These are phyloP conservation scores for Zosterops lateralis DNA, from an alignment of 2,113 vertebrate species.

Conservation along the genomic window DNA sequence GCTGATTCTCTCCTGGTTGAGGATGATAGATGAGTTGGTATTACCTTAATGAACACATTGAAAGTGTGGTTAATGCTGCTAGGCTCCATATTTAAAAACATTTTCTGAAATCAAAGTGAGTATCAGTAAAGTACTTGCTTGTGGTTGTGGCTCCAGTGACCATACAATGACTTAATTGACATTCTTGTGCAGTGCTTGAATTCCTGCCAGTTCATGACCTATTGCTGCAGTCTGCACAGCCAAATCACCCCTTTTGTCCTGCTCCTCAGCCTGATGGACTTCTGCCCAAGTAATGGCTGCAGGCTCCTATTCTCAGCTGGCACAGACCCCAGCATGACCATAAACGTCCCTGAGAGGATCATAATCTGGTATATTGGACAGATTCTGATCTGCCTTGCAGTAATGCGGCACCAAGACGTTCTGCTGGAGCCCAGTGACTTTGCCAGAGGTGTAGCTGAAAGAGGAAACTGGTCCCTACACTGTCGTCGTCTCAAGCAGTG, in stretches of 20 bases:
- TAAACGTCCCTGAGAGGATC: constrained; percentile 35
- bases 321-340: background rate
- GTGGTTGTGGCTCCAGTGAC: background rate
- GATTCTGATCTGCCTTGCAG: background rate
- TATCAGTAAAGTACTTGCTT: background rate
- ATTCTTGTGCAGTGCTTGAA: constrained; percentile 30
- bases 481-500: background rate
- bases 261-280: constrained; percentile 3
- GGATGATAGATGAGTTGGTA: background rate
- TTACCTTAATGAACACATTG: background rate
- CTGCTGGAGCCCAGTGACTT: constrained; percentile 33
- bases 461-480: background rate
- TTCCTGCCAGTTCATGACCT: constrained; percentile 43
- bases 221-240: constrained; percentile 20
- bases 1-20: background rate
- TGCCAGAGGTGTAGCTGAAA: background rate
- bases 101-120: background rate
- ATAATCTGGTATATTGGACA: constrained; percentile 14
- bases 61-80: constrained; percentile 21
- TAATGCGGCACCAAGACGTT: background rate
- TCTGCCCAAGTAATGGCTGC: constrained; percentile 33
- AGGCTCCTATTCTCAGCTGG: constrained; percentile 32
- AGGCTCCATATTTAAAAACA: background rate
- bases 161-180: constrained; percentile 20
- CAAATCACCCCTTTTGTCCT: background rate